phyloP scores from a whole-genome alignment of 53 echinoderm and acorn worm genomes.

The Actinopyga echinites region DNA sequence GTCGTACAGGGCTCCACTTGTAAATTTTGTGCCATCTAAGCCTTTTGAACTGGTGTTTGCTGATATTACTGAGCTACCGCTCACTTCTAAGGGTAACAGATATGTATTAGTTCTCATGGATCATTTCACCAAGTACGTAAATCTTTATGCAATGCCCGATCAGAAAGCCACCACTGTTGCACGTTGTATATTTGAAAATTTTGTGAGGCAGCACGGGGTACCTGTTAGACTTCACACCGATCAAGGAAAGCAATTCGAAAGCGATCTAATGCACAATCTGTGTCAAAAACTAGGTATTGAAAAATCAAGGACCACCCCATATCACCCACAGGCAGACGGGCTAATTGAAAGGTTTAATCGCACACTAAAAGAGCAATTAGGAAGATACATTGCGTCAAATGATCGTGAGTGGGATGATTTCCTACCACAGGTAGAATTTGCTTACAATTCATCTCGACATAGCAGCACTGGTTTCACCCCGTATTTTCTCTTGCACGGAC shows the following conservation, averaged over 20 bases:
- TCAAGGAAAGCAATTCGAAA: no score
- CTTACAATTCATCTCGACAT: not conserved
- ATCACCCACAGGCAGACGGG: no score
- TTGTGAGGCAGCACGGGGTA: conserved; percentile 46
- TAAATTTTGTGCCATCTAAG: no score
- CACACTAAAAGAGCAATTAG: not conserved
- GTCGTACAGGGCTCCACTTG: no score
- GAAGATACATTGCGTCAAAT: not conserved
- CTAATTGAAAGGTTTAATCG: not conserved
- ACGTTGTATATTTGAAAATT: conserved; percentile 41
- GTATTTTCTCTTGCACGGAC: not conserved
- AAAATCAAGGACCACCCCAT: no score
- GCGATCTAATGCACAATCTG: no score
- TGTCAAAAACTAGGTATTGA: no score
- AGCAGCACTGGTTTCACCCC: not conserved
- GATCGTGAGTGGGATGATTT: not conserved
- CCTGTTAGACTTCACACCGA: no score
- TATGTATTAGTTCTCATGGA: conserved; percentile 63
- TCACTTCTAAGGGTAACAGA: conserved; percentile 43
- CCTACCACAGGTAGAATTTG: not conserved
- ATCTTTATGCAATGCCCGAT: conserved; percentile 42
- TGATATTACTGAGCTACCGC: conserved; percentile 52
- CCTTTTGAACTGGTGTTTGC: no score
- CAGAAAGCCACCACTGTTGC: conserved; percentile 47
- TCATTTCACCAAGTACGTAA: conserved; percentile 64